Conservation (phyloP, 2,888 invertebrate genomes). For the Dyspetes luteomarginatus region DNA sequence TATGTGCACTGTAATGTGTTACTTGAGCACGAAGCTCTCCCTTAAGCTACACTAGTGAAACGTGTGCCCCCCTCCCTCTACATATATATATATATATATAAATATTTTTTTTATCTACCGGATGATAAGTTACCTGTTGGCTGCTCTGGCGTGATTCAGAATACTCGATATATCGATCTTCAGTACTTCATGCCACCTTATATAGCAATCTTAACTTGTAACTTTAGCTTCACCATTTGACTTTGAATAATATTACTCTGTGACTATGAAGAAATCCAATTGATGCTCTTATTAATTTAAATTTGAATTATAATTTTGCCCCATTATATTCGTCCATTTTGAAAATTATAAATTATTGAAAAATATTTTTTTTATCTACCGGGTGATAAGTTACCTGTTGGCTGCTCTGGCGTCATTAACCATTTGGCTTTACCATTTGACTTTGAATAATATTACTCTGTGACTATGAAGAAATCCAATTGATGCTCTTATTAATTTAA, state of each 20-base stretch:
- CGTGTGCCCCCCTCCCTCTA: not conserved
- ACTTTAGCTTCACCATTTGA: too few species aligned
- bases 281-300: too few species aligned
- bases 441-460: too few species aligned
- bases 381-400: conserved; percentile 44
- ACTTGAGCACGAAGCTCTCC: conserved; percentile 1
- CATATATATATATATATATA: not conserved
- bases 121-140: conserved; percentile 46
- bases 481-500: too few species aligned
- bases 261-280: too few species aligned
- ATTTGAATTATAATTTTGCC: not conserved
- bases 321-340: not conserved
- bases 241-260: too few species aligned
- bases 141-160: conserved; percentile 39
- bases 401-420: conserved; percentile 34
- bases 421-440: too few species aligned
- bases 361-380: not conserved
- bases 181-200: too few species aligned
- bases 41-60: too few species aligned
- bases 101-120: conserved; percentile 17
- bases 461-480: too few species aligned
- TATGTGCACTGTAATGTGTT: conserved; percentile 4
- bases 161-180: conserved; percentile 49
- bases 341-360: not conserved
- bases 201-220: too few species aligned